phyloP scores from a whole-genome alignment of 2,797 vertebrate species.

The Fundulus diaphanus region DNA sequence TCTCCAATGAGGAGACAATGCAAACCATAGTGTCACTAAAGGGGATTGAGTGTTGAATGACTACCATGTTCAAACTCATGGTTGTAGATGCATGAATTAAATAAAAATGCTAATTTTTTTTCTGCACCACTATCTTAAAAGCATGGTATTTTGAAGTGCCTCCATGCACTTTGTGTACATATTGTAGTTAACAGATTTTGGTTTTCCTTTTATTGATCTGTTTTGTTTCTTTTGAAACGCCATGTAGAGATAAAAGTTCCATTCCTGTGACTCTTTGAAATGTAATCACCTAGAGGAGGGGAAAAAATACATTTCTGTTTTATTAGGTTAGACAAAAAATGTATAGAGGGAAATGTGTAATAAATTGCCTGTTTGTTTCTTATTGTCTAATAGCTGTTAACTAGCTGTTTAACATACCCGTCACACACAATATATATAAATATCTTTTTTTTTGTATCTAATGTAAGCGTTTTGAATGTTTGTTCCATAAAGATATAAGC shows the following conservation, averaged over 20 bases:
- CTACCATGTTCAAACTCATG: conserved; percentile 75
- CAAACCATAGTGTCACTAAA: conserved; percentile 73
- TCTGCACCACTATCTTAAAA: conserved; percentile 86
- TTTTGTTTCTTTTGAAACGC: conserved; percentile 77
- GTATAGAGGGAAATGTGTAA: conserved; percentile 75
- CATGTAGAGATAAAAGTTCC: conserved; percentile 82
- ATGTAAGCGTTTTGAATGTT: conserved; percentile 84
- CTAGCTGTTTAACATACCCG: conserved; percentile 80
- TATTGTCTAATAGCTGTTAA: conserved; percentile 79
- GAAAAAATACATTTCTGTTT: conserved; percentile 67
- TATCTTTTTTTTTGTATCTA: conserved; percentile 79
- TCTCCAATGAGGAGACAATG: conserved; percentile 70
- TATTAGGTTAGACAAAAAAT: conserved; percentile 76
- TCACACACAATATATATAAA: conserved; percentile 81
- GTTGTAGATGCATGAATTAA: conserved; percentile 84
- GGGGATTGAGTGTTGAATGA: conserved; percentile 78
- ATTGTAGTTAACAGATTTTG: conserved; percentile 87
- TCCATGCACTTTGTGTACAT: conserved; percentile 92
- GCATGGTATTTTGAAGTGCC: conserved; percentile 92
- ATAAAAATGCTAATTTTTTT: conserved; percentile 75
- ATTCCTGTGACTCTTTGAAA: conserved; percentile 80
- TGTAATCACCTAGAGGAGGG: conserved; percentile 78
- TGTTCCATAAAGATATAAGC: conserved; percentile 80
- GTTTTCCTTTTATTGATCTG: conserved; percentile 75
- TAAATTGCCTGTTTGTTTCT: conserved; percentile 77